Base-by-base conservation (phyloP, 1,140 invertebrate genomes). In the Pygmarrhopalites habei region DNA sequence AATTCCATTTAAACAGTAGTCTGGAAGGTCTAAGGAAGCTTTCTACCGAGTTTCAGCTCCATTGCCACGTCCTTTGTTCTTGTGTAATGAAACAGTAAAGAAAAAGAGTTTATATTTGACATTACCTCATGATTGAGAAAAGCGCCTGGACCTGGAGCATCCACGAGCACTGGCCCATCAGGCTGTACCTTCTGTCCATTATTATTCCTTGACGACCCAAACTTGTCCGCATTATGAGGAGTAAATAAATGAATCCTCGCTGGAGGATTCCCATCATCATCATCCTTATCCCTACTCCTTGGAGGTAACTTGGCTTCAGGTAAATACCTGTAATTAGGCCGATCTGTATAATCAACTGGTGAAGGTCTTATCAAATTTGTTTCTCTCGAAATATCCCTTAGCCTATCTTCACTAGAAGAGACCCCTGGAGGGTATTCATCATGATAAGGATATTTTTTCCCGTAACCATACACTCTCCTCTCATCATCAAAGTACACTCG, bases 71-170 rank as follows among this genome's bases (percentile, higher is more conserved):
- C n/a, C n/a, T n/a, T n/a, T n/a, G n/a, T n/a, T n/a, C n/a, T n/a
- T n/a, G n/a, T n/a, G n/a, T n/a, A n/a, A n/a, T n/a, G n/a, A n/a
- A n/a, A n/a, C n/a, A n/a, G n/a, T n/a, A n/a, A n/a, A n/a, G n/a
- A n/a, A n/a, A n/a, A n/a, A n/a, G n/a, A n/a, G n/a, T n/a, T n/a
- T n/a, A n/a, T n/a, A n/a, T n/a, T n/a, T n/a, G n/a, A n/a, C n/a
- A n/a, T n/a, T n/a, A n/a, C n/a, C 10, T 70, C 69, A 57, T 70
- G 69, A 58, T 70, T 70, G 5, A 68, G 46, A 43, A 71, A 71
- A 41, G 57, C 32, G 21, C 65, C 59, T 46, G 56, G 62, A 10
- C 61, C 66, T 17, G 69, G 64, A n/a, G 49, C 43, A 21, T 60
- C 58, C 15, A 56, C 30, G n/a, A 12, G 3, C 12, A 56, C 53